Evolutionary conservation across 2,797 vertebrate species (phyloP).

Genomic region (Acanthis flammea): DNA sequence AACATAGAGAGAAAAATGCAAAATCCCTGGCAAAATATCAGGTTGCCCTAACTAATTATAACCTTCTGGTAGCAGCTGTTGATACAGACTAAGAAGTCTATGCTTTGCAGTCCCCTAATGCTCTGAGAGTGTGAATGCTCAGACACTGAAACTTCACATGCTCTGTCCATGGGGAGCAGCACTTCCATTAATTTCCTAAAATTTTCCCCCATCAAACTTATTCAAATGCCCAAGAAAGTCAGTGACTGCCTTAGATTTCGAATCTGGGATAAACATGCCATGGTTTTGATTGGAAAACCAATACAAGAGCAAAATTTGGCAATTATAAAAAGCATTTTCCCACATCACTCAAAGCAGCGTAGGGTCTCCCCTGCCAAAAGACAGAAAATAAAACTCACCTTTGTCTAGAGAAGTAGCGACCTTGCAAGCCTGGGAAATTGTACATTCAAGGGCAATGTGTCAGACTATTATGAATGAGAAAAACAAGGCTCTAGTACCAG

Average conservation of each 20-base stretch:
- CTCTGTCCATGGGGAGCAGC: background rate
- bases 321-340: background rate
- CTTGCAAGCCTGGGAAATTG: background rate
- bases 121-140: background rate
- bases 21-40: background rate
- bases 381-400: slow-evolving; percentile 28
- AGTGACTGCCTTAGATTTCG: background rate
- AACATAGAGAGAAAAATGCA: background rate
- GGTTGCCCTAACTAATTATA: background rate
- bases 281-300: background rate
- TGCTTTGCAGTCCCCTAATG: background rate
- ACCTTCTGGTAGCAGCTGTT: background rate
- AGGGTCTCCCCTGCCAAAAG: background rate
- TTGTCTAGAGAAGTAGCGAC: background rate
- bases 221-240: background rate
- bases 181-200: background rate
- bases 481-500: background rate
- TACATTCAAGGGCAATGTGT: background rate
- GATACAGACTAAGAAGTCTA: background rate
- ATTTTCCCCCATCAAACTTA: background rate
- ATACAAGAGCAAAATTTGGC: background rate
- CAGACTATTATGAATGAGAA: background rate
- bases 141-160: background rate
- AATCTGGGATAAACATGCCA: background rate
- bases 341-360: background rate